phyloP scores from a whole-genome alignment of 2,888 invertebrate genomes.

The Plagiodera versicolora region DNA sequence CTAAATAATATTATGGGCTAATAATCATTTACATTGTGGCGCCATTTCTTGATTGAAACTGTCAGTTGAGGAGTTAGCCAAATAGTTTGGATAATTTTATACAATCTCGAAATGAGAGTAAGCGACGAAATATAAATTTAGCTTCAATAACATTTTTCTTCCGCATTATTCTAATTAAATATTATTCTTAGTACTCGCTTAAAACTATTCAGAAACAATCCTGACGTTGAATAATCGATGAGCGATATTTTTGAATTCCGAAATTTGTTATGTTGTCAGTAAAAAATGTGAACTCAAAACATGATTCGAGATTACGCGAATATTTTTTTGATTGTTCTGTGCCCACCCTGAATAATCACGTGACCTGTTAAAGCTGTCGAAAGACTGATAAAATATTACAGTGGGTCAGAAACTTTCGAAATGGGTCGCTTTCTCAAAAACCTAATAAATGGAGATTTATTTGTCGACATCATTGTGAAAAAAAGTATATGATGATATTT shows the following conservation, averaged over 20 bases:
- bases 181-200: slow-evolving; percentile 1
- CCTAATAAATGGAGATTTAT: background rate
- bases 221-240: slow-evolving; percentile 11
- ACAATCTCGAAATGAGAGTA: background rate
- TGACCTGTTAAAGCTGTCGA: no score
- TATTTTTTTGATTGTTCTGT: no score
- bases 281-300: no score
- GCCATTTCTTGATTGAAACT: background rate
- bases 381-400: no score
- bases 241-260: background rate
- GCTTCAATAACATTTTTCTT: background rate
- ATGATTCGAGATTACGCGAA: no score
- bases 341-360: no score
- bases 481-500: background rate
- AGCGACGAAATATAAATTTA: background rate
- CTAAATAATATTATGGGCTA: no score
- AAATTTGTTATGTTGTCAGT: no score
- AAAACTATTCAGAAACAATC: slow-evolving; percentile 5
- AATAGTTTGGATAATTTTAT: background rate
- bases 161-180: slow-evolving; percentile 1
- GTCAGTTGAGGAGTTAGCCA: background rate
- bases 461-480: background rate
- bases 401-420: no score
- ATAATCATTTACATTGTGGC: no score
- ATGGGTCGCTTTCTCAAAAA: no score